phyloP scores from a whole-genome alignment of 53 echinoderm and acorn worm genomes.

The Luidia sarsii region DNA sequence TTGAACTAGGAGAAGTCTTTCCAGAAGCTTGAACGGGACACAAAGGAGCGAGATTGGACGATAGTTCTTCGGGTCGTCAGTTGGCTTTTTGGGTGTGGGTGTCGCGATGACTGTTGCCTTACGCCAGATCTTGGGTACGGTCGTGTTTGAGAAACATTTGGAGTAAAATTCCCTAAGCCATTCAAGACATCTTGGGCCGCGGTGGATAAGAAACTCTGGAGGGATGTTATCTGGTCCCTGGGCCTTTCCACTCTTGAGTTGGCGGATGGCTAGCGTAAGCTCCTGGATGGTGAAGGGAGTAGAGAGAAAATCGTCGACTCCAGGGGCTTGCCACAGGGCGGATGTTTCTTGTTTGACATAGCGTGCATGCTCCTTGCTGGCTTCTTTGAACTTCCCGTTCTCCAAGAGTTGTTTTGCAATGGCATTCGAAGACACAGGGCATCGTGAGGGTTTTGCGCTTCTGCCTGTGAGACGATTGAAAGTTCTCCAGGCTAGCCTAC shows the following conservation, averaged over 20 bases:
- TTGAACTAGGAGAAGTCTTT: slow-evolving; percentile 21
- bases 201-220: slow-evolving; percentile 37
- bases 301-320: slow-evolving; percentile 26
- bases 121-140: slow-evolving; percentile 38
- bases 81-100: slow-evolving; percentile 60
- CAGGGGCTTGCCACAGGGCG: slow-evolving; percentile 41
- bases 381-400: slow-evolving; percentile 44
- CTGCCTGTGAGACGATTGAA: slow-evolving; percentile 45
- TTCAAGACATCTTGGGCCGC: slow-evolving; percentile 39
- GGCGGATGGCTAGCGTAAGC: slow-evolving; percentile 6
- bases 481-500: slow-evolving; percentile 5
- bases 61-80: slow-evolving; percentile 67
- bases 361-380: slow-evolving; percentile 33
- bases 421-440: slow-evolving; percentile 52
- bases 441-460: slow-evolving; percentile 9
- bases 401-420: slow-evolving; percentile 44
- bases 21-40: slow-evolving; percentile 56
- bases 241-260: slow-evolving; percentile 52
- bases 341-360: background rate
- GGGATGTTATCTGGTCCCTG: slow-evolving; percentile 40
- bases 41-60: slow-evolving; percentile 51
- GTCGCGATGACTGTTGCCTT: slow-evolving; percentile 32
- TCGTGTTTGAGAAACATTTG: background rate
- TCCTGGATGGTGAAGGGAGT: slow-evolving; percentile 39
- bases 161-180: slow-evolving; percentile 57